phyloP scores from a whole-genome alignment of 2,113 vertebrate species.

The Puntigrus tetrazona region DNA sequence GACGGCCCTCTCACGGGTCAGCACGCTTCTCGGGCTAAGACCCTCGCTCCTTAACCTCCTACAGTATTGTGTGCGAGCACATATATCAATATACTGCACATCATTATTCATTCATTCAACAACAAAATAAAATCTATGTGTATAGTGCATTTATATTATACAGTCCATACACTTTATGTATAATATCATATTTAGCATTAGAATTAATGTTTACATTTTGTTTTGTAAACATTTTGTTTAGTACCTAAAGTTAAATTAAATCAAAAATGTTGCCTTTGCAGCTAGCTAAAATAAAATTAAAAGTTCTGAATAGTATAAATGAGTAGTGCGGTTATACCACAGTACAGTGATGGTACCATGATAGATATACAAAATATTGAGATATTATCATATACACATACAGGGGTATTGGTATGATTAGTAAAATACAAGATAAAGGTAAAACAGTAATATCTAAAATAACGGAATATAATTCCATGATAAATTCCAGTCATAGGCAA shows the following conservation, averaged over 20 bases:
- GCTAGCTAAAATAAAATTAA: no score
- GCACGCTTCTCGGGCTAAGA: not conserved
- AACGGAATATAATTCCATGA: not conserved
- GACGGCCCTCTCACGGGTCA: constrained; percentile 53
- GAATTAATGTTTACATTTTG: no score
- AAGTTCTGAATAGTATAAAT: no score
- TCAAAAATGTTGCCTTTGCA: no score
- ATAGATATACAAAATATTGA: not conserved
- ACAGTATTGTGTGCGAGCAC: not conserved
- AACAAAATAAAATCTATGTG: not conserved
- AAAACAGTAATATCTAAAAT: not conserved
- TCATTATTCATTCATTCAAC: not conserved
- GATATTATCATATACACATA: not conserved
- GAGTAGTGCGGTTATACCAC: not conserved
- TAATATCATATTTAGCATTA: no score
- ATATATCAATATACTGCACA: not conserved
- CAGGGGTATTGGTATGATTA: not conserved
- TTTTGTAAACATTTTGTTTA: no score
- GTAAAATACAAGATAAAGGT: not conserved
- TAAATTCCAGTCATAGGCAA: not conserved
- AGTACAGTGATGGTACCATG: not conserved
- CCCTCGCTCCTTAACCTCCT: not conserved
- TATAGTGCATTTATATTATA: not conserved
- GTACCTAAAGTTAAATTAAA: no score
- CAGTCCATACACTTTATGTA: no score